phyloP scores from a whole-genome alignment of 1,140 invertebrate species.

The Cyphomyrmex costatus region DNA sequence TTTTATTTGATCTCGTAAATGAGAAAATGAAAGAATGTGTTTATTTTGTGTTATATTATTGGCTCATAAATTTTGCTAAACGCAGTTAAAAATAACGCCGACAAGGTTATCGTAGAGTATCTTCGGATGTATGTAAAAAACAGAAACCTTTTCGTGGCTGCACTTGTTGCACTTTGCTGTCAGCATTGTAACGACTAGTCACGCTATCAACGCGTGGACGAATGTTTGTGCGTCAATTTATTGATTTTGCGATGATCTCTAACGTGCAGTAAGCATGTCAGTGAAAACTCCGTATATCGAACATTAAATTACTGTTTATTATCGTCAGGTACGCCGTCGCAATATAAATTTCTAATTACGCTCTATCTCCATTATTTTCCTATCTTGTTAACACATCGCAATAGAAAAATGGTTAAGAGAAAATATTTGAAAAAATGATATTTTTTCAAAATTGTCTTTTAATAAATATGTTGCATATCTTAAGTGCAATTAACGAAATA shows the following conservation, averaged over 20 bases:
- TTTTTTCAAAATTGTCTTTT: not conserved
- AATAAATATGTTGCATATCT: not conserved
- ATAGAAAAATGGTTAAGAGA: not conserved
- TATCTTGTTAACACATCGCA: not conserved
- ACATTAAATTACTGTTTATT: slow-evolving; percentile 15
- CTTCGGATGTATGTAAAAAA: not conserved
- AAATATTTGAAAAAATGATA: not conserved
- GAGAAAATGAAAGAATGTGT: not conserved
- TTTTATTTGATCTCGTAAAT: not conserved
- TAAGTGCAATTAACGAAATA: not conserved
- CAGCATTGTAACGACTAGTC: slow-evolving; percentile 22
- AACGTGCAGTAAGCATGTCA: not conserved
- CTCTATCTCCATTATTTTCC: not conserved
- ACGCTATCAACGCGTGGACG: slow-evolving; percentile 23
- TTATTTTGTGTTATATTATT: not conserved
- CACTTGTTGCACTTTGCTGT: slow-evolving; percentile 49
- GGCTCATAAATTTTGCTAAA: slow-evolving; percentile 2
- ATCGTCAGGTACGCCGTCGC: not conserved
- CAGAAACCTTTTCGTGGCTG: slow-evolving; percentile 30
- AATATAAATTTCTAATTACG: slow-evolving; percentile 1
- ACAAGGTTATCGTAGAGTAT: not conserved
- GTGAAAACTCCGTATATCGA: not conserved
- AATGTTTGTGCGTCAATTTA: slow-evolving; percentile 47
- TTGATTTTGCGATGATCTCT: slow-evolving; percentile 43
- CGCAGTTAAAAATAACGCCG: not conserved